A percentile compares a stretch with the other conserved stretches of the same genome.
These are phyloP conservation scores for Peromyscus leucopus DNA, from an alignment of 2,113 vertebrate species.

Conservation along the genomic window DNA sequence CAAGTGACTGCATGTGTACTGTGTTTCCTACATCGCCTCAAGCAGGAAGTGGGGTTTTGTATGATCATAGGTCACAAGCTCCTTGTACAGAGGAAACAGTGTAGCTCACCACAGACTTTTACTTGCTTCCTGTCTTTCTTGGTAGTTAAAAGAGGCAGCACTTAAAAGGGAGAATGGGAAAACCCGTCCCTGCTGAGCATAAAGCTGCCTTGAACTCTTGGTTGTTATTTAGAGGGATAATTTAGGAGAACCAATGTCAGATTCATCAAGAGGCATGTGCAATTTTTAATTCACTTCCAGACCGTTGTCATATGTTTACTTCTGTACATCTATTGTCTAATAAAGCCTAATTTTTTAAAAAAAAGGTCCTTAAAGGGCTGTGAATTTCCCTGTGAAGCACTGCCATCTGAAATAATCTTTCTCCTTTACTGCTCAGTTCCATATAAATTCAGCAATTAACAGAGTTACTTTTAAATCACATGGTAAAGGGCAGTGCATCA, in stretches of 20 bases:
- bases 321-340: neutral
- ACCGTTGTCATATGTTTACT: neutral
- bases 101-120: neutral
- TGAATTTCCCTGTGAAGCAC: neutral
- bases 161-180: neutral
- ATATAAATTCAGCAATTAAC: neutral
- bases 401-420: neutral
- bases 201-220: neutral
- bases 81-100: neutral
- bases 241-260: neutral
- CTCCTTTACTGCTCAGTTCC: neutral
- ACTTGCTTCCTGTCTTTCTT: neutral
- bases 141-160: neutral
- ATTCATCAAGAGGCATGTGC: neutral
- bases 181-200: neutral
- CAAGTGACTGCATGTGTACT: neutral
- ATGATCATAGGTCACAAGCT: neutral
- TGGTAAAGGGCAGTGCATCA: neutral
- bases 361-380: neutral
- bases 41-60: neutral
- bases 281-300: neutral
- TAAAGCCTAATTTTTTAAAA: neutral
- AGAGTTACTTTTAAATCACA: neutral
- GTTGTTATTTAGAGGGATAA: neutral
- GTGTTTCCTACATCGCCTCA: too few relatives aligned